phyloP scores from a whole-genome alignment of 1,140 invertebrate species.

The Megalonaias nervosa region DNA sequence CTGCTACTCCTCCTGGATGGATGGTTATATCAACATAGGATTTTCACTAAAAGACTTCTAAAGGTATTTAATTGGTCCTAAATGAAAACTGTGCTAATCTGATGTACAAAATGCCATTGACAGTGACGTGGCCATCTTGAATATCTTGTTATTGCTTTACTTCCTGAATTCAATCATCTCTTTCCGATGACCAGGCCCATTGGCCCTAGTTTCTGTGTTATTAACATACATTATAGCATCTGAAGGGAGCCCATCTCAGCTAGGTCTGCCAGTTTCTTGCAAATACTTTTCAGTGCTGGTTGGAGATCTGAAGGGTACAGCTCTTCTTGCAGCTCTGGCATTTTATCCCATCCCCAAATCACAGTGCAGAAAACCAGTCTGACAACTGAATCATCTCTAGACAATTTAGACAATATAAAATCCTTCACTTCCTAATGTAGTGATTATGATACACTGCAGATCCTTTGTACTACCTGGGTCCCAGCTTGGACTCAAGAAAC shows the following conservation, averaged over 20 bases:
- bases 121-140: too few relatives aligned
- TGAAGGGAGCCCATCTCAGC: constrained; percentile 20
- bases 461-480: constrained; percentile 5
- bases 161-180: constrained; percentile 21
- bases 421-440: constrained; percentile 39
- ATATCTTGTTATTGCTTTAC: too few relatives aligned
- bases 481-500: constrained; percentile 19
- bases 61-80: too few relatives aligned
- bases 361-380: constrained; percentile 38
- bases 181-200: constrained; percentile 8
- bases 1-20: too few relatives aligned
- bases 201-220: constrained; percentile 29
- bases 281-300: constrained; percentile 35
- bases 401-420: constrained; percentile 23
- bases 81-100: too few relatives aligned
- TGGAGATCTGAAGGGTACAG: constrained; percentile 32
- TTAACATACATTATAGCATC: constrained; percentile 35
- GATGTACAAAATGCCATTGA: too few relatives aligned
- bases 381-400: constrained; percentile 22
- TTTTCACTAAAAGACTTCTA: too few relatives aligned
- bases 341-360: constrained; percentile 39
- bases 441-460: constrained; percentile 35
- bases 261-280: constrained; percentile 36
- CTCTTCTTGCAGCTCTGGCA: constrained; percentile 9
- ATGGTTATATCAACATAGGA: too few relatives aligned